phyloP scores from a whole-genome alignment of 1,140 invertebrate species.

The Tribolium castaneum region DNA sequence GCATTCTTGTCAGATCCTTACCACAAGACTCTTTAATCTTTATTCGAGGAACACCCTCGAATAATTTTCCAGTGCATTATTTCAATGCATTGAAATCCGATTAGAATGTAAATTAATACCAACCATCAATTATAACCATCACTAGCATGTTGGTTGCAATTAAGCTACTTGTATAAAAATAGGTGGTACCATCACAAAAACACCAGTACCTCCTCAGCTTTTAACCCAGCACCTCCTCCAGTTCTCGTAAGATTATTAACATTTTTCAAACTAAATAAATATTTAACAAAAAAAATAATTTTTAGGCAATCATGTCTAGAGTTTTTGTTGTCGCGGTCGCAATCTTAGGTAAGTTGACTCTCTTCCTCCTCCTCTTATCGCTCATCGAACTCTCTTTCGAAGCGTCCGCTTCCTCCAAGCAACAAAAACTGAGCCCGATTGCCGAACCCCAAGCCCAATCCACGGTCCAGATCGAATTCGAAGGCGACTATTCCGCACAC shows the following conservation, averaged over 20 bases:
- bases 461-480: background rate
- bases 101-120: constrained; percentile 17
- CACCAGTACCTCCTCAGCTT: constrained; percentile 14
- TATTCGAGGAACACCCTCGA: background rate
- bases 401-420: background rate
- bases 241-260: background rate
- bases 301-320: constrained; percentile 39
- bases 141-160: background rate
- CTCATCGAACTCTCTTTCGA: constrained; percentile 2
- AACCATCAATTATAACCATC: background rate
- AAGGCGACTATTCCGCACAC: background rate
- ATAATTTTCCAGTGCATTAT: constrained; percentile 9
- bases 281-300: background rate
- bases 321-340: constrained; percentile 19
- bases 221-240: background rate
- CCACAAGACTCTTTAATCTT: background rate
- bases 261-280: background rate
- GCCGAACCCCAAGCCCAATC: constrained; percentile 24
- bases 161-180: constrained; percentile 14
- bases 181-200: background rate
- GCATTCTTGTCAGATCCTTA: background rate
- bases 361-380: background rate
- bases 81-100: constrained; percentile 1
- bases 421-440: constrained; percentile 31
- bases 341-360: background rate